Percentiles rank a stretch among this genome's conserved stretches.
phyloP scores from a whole-genome alignment of 1,140 invertebrate species.

The Anagrus nilaparvatae region DNA sequence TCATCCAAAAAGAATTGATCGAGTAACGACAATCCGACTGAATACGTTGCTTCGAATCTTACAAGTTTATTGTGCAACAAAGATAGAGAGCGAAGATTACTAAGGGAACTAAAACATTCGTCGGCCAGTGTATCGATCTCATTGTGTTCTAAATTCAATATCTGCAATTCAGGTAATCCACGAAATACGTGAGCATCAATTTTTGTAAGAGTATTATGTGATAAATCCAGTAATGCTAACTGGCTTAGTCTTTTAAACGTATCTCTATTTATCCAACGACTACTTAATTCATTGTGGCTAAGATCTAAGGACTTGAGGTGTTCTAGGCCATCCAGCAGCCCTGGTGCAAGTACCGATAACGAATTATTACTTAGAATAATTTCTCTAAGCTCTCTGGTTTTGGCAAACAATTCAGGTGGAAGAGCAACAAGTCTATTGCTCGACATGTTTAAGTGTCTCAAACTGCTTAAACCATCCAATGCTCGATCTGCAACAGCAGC shows the following conservation, averaged over 20 bases:
- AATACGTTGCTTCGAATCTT: slow-evolving; percentile 56
- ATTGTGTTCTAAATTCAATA: slow-evolving; percentile 68
- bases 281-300: slow-evolving; percentile 66
- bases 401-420: slow-evolving; percentile 62
- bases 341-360: slow-evolving; percentile 62
- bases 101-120: slow-evolving; percentile 60
- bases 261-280: slow-evolving; percentile 66
- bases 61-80: slow-evolving; percentile 63
- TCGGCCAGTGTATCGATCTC: slow-evolving; percentile 60
- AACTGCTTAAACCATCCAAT: slow-evolving; percentile 52
- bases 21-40: slow-evolving; percentile 61
- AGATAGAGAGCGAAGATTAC: slow-evolving; percentile 65
- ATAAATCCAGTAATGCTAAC: slow-evolving; percentile 65
- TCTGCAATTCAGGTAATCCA: slow-evolving; percentile 64
- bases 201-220: slow-evolving; percentile 58
- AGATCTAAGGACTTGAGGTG: slow-evolving; percentile 69
- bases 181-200: slow-evolving; percentile 64
- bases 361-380: slow-evolving; percentile 74
- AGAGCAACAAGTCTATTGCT: slow-evolving; percentile 64
- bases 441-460: slow-evolving; percentile 65
- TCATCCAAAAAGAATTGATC: slow-evolving; percentile 64
- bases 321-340: slow-evolving; percentile 62
- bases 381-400: slow-evolving; percentile 54
- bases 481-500: slow-evolving; percentile 60
- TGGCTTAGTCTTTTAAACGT: slow-evolving; percentile 63